Base-by-base conservation (phyloP, 2,113 vertebrate species). In the Tragelaphus strepsiceros region DNA sequence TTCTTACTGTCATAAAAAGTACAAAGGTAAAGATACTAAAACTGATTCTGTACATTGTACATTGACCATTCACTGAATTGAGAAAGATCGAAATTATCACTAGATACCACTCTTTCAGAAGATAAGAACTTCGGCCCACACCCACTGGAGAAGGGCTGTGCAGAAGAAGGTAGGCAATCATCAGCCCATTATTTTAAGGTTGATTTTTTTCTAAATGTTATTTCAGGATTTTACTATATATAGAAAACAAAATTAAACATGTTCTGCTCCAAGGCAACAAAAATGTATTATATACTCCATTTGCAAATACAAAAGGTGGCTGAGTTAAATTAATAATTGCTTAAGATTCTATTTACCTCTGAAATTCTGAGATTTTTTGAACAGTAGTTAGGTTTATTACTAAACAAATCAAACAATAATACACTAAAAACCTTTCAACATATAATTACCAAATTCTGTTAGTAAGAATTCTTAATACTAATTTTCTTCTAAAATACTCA, bases 401-500 rank as follows among this genome's bases (percentile, higher is more conserved):
- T 94, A 97, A 98, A 77, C 39, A 96, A 94, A 92, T 39, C 51
- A 54, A 74, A 49, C 1, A 94, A 7, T 74, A 90, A 92, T 62
- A 95, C 35, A 86, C 39, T 96, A 28, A 95, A 67, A 90, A 81
- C 24, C 93, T 95, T 90, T 51, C 49, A 96, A 80, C 3, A 59
- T 77, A 51, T 58, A 93, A 59, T 88, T 94, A 19, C 7, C 51
- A 84, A 58, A 62, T 94, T 95, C 94, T 96, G 39, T 89, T 95
- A 80, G 94, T 81, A 96, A 88, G 28, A 35, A 90, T 86, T 91
- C 35, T 91, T 95, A 39, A 39, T 39, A 6, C 13, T 78, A 87
- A 81, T 82, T 91, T 94, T 96, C n/a, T 97, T 87, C 56, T 94
- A 88, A 94, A 95, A 88, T 49, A 94, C 19, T 35, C 64, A 93